Base-by-base conservation (phyloP, 2,113 vertebrate genomes). In the Meles meles region DNA sequence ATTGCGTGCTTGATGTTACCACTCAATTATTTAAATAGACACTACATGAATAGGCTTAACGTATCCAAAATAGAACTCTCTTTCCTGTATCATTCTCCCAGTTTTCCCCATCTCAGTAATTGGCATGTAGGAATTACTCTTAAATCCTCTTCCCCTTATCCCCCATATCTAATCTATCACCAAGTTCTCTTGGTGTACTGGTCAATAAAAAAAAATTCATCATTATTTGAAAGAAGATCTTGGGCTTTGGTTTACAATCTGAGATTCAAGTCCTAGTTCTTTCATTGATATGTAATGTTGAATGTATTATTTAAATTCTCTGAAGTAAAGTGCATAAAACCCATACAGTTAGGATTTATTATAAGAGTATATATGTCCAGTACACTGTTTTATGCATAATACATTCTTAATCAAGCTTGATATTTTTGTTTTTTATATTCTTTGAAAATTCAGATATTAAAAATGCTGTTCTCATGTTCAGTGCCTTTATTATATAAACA, bases 251-350 rank as follows among this genome's bases (percentile, higher is more conserved):
- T 69, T 61, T 71, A 39, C 34, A 92, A 79, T 23, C 47, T 88
- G 72, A 85, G 20, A 31, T 80, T 85, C 55, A 90, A 23, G 49
- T 95, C 44, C 34, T 80, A 31, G 37, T 44, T 65, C 6, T 84
- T 20, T 94, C 34, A 80, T 29, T 94, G 39, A 72, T 92, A 15
- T 80, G 23, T 92, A 37, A 67, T 89, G 55, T 85, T 94, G 84
- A 92, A 69, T 76, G 39, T 55, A 59, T 85, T 94, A 85, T 92
- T 93, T 96, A 76, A 76, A 37, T 94, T 90, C 67, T 86, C 72
- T 89, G 31, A 79, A 76, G 29, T 83, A 67, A 94, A 97, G 47
- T 27, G 69, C n/a, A 67, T 59, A 59, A 80, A 59, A 89, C n/a
- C 31, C 59, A 59, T 90, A 29, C 14, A 91, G 1, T 92, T 96